These are phyloP conservation scores for Horisme vitalbata DNA, from an alignment of 2,888 invertebrate genomes.

Conservation along the genomic window DNA sequence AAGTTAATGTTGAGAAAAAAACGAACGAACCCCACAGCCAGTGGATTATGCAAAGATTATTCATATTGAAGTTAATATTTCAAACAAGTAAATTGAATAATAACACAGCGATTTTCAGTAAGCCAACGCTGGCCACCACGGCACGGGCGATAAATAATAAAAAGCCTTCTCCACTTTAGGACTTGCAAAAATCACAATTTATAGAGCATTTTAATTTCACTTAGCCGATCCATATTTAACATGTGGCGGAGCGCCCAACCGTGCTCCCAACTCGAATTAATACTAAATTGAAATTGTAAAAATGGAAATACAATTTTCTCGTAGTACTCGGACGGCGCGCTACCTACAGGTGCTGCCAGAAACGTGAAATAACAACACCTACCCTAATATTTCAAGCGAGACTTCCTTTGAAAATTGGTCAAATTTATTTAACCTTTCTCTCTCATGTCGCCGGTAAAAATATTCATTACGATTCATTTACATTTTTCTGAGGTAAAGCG, in stretches of 20 bases:
- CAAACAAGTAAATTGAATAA: slow-evolving; percentile 78
- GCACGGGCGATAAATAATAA: slow-evolving; percentile 79
- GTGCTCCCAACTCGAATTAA: slow-evolving; percentile 78
- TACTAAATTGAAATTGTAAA: slow-evolving; percentile 83
- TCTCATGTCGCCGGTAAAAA: slow-evolving; percentile 27
- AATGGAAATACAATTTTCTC: slow-evolving; percentile 83
- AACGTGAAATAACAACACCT: slow-evolving; percentile 69
- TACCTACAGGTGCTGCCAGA: slow-evolving; percentile 69
- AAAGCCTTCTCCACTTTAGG: slow-evolving; percentile 83
- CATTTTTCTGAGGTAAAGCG: slow-evolving; percentile 19
- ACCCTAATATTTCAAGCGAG: slow-evolving; percentile 54
- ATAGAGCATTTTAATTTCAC: slow-evolving; percentile 83
- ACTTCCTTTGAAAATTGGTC: slow-evolving; percentile 35
- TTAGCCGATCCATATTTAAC: slow-evolving; percentile 83
- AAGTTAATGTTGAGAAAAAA: slow-evolving; percentile 27
- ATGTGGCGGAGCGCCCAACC: slow-evolving; percentile 78
- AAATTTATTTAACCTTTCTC: slow-evolving; percentile 34
- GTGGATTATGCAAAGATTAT: slow-evolving; percentile 49
- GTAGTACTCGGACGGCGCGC: slow-evolving; percentile 60
- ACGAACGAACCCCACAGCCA: slow-evolving; percentile 2
- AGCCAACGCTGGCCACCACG: slow-evolving; percentile 70
- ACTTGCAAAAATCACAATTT: slow-evolving; percentile 84
- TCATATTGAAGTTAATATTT: slow-evolving; percentile 65
- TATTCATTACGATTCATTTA: slow-evolving; percentile 29
- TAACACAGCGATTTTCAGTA: slow-evolving; percentile 76